Base-by-base conservation (phyloP, 2,888 invertebrate species). In the Nysson spinosus region DNA sequence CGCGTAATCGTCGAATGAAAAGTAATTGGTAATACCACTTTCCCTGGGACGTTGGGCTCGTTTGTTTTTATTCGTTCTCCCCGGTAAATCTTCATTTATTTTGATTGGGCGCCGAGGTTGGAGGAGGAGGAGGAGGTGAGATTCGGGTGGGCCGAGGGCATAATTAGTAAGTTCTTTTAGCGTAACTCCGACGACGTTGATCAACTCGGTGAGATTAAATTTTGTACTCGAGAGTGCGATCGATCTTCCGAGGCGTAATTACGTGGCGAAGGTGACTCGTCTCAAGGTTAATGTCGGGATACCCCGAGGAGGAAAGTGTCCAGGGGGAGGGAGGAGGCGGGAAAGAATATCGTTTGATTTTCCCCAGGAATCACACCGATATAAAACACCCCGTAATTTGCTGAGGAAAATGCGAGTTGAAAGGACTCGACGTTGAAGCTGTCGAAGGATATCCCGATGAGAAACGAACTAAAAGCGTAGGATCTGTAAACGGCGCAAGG, bases 81-180 rank as follows among this genome's bases (percentile, higher is more conserved):
- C 19, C 14, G 17, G 24, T 52, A 43, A 47, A 52, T 64, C 61
- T 60, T 47, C 52, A 42, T 60, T 64, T 47, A 60, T 60, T 52
- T 47, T 6, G 19, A 52, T 37, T 47, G 9, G 14, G 1, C 20
- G n/a, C n/a, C n/a, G n/a, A n/a, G n/a, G n/a, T n/a, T n/a, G n/a
- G n/a, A n/a, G n/a, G n/a, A n/a, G n/a, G n/a, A n/a, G n/a, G n/a
- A n/a, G 22, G 51, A 40, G 6, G 40, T 12, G 5, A 46, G 44
- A 40, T 28, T 58, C 42, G 46, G 40, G 26, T 28, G 37, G n/a
- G n/a, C n/a, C n/a, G n/a, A n/a, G 37, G 37, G 63, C 46, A 63
- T 60, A 64, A 64, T 64, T 64, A 64, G 43, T 49, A 49, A 47
- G 43, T 60, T 64, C 61, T 60, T 64, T 64, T 49, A n/a, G n/a